A percentile compares a stretch with the other conserved stretches of the same genome.
phyloP scores from a whole-genome alignment of 2,797 vertebrate genomes.

The Podarcis siculus region DNA sequence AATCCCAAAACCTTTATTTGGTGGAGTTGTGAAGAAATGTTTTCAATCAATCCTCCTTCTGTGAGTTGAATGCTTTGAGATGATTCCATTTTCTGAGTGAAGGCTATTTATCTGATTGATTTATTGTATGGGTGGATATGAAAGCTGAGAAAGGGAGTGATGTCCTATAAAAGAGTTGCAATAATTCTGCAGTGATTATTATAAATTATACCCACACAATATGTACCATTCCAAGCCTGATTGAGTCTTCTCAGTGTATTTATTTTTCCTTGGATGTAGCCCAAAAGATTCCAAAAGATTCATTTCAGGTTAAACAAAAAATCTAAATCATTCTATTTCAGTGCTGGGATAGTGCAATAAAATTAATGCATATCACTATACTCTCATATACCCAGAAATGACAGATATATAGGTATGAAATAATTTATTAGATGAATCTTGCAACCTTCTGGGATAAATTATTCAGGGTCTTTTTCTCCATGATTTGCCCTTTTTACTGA shows the following conservation, averaged over 20 bases:
- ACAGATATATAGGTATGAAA: constrained; percentile 45
- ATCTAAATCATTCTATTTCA: not conserved
- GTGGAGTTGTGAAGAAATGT: not conserved
- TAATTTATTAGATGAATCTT: constrained; percentile 40
- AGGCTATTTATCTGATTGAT: constrained; percentile 50
- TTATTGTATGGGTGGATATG: constrained; percentile 53
- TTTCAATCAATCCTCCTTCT: not conserved
- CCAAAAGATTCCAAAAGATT: constrained; percentile 26
- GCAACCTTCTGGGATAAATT: constrained; percentile 41
- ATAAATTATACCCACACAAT: constrained; percentile 52
- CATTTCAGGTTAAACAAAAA: constrained; percentile 34
- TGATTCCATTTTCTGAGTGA: constrained; percentile 26
- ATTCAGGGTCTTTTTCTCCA: constrained; percentile 8
- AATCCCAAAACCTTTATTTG: not conserved
- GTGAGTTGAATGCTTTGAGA: not conserved
- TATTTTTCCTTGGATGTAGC: not conserved
- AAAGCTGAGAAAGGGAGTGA: constrained; percentile 60
- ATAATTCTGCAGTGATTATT: constrained; percentile 41
- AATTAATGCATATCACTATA: not conserved
- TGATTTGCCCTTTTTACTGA: constrained; percentile 41
- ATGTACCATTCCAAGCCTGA: constrained; percentile 45
- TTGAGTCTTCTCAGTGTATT: constrained; percentile 43
- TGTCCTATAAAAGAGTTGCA: constrained; percentile 58
- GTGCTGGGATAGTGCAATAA: constrained; percentile 18
- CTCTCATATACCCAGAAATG: constrained; percentile 36